phyloP scores from a whole-genome alignment of 2,888 invertebrate species.

The Oithona nana region DNA sequence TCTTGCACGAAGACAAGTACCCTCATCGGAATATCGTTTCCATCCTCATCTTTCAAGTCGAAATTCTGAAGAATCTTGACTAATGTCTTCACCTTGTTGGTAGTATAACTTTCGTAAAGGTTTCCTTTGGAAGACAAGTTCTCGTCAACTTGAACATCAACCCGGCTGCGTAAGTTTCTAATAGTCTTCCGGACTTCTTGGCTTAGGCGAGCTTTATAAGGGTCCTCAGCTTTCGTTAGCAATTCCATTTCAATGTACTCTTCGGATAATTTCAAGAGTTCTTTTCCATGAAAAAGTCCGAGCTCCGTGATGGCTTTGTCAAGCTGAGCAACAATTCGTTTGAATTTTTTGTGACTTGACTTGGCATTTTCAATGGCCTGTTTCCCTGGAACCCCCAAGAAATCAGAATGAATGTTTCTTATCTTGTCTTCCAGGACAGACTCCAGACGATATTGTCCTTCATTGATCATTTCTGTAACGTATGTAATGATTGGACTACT shows the following conservation, averaged over 20 bases:
- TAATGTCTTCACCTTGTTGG: neutral
- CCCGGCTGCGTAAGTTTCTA: neutral
- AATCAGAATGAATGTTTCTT: neutral
- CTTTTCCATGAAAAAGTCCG: neutral
- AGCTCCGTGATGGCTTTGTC: neutral
- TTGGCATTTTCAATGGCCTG: neutral
- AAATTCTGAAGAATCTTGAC: neutral
- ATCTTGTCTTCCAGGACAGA: neutral
- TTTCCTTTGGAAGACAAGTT: no score
- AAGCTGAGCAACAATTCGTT: neutral
- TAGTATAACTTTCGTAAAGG: neutral
- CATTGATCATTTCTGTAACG: neutral
- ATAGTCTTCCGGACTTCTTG: neutral
- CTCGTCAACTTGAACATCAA: neutral
- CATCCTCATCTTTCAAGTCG: neutral
- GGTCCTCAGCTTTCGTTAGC: neutral
- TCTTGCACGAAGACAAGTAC: neutral
- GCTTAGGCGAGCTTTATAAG: neutral
- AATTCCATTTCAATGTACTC: neutral
- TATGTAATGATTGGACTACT: neutral
- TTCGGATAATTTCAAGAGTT: neutral
- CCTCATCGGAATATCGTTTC: neutral
- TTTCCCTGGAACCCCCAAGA: no score
- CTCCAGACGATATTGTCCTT: neutral
- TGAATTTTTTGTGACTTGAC: neutral